Evolutionary conservation across 2,797 vertebrate species (phyloP), one percentile per base, ranked within the genome.

Genomic region (Silurus aristotelis): DNA sequence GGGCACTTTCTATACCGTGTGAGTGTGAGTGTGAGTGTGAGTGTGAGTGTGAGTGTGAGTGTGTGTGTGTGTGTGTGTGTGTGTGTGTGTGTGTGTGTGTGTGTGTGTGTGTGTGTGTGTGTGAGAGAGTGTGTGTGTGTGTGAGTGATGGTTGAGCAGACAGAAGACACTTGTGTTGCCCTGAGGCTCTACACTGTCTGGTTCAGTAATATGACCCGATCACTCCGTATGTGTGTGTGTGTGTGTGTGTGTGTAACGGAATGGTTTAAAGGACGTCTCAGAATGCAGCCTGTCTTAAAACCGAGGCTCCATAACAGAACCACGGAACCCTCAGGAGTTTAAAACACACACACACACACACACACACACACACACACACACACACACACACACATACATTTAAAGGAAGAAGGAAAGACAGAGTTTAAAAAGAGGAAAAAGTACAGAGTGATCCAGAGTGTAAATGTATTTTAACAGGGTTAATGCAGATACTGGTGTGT

Each of bases 121-220:
- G 27, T 27, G 27, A 27, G 27, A 27, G 27, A 27, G n/a, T 48
- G 48, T 48, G 48, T 48, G 48, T 27, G 56, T 17, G 72, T 31
- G 43, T 46, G 70, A 27, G 68, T 75, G 79, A 76, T 73, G 72
- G 70, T 6, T 5, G 55, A 84, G 75, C 64, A 85, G 82, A 83
- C 70, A 60, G 63, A 48, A 55, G 70, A 88, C 77, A 68, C 20
- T 87, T 82, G 73, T 80, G 38, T 63, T 73, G 78, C 85, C 79
- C 20, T 7, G 38, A 71, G 84, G 68, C 43, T 81, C 52, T 70
- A 61, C 31, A 58, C 73, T 55, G 66, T 72, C 84, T 85, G 61
- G 78, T 85, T 43, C 60, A 83, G 83, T 86, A 87, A 89, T 71
- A 73, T 67, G 85, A 89, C 85, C 67, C 7, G 76, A 84, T 88